Conservation (phyloP, 2,797 vertebrate genomes). For the Chelmon rostratus region DNA sequence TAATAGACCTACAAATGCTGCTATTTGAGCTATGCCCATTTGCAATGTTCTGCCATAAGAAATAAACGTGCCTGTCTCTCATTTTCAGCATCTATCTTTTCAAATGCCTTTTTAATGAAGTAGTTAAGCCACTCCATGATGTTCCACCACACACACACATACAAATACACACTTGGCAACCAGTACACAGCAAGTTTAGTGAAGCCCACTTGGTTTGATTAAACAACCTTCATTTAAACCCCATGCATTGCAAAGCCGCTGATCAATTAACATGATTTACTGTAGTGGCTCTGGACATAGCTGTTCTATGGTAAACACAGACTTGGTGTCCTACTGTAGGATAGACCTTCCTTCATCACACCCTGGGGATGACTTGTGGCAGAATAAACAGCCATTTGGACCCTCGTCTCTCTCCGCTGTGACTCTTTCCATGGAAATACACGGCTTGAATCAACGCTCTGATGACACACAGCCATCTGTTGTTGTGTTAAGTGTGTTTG, state of each 20-base stretch:
- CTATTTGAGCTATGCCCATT: conserved; percentile 61
- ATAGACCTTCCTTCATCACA: conserved; percentile 82
- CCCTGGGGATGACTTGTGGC: conserved; percentile 83
- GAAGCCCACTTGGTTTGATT: conserved; percentile 71
- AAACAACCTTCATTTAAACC: conserved; percentile 84
- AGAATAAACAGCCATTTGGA: conserved; percentile 86
- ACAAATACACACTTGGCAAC: conserved; percentile 77
- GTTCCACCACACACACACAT: conserved; percentile 68
- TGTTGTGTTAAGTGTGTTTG: conserved; percentile 85
- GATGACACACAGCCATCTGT: conserved; percentile 87
- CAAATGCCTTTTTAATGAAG: conserved; percentile 85
- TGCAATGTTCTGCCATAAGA: conserved; percentile 61
- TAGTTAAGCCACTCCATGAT: conserved; percentile 74
- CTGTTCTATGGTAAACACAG: conserved; percentile 64
- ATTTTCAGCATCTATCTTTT: conserved; percentile 72
- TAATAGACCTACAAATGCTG: conserved; percentile 38
- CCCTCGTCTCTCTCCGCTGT: conserved; percentile 78
- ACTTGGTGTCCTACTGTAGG: conserved; percentile 80
- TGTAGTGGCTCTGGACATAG: conserved; percentile 65
- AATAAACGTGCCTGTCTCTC: conserved; percentile 67
- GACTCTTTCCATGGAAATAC: conserved; percentile 84
- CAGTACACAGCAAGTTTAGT: conserved; percentile 63
- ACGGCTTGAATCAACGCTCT: conserved; percentile 84
- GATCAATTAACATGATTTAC: conserved; percentile 85
- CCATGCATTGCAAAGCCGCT: conserved; percentile 72